A percentile compares a stretch with the other conserved stretches of the same genome.
phyloP scores from a whole-genome alignment of 2,888 invertebrate species.

The Steinernema hermaphroditum region DNA sequence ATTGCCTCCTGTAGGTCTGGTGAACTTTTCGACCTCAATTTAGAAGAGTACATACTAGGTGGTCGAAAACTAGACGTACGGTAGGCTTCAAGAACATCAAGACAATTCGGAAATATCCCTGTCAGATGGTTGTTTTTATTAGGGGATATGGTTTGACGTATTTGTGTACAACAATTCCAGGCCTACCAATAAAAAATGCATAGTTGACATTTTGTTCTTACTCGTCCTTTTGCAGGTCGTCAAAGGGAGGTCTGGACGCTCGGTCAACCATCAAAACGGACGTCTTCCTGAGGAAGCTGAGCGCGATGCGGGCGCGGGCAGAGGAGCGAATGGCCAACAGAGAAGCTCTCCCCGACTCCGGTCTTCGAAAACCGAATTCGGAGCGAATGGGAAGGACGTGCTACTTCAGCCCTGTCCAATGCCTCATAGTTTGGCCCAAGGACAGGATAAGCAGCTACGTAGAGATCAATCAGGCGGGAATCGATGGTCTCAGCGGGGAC shows the following conservation, averaged over 20 bases:
- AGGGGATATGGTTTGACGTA: too few species aligned
- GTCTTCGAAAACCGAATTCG: neutral
- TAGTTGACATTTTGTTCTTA: neutral
- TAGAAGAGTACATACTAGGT: too few species aligned
- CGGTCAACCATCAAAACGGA: neutral
- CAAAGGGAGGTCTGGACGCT: neutral
- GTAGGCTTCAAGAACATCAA: too few species aligned
- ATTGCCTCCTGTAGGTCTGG: too few species aligned
- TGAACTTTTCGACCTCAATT: too few species aligned
- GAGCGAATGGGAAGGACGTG: conserved; percentile 34
- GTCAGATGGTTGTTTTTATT: too few species aligned
- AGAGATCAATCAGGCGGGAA: conserved; percentile 23
- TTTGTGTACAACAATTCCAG: too few species aligned
- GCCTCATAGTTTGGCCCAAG: conserved; percentile 34
- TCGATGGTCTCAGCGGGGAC: neutral
- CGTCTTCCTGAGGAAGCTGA: conserved; percentile 9
- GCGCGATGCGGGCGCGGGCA: conserved; percentile 11
- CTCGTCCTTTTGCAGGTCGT: neutral
- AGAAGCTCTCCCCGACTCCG: neutral
- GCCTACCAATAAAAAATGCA: too few species aligned
- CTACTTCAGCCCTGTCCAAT: conserved; percentile 35
- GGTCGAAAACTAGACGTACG: too few species aligned
- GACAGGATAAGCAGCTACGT: conserved; percentile 33
- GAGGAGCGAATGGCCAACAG: neutral
- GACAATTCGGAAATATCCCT: too few species aligned